phyloP scores from a whole-genome alignment of 2,797 vertebrate species.

The Odontamblyopus rebecca region DNA sequence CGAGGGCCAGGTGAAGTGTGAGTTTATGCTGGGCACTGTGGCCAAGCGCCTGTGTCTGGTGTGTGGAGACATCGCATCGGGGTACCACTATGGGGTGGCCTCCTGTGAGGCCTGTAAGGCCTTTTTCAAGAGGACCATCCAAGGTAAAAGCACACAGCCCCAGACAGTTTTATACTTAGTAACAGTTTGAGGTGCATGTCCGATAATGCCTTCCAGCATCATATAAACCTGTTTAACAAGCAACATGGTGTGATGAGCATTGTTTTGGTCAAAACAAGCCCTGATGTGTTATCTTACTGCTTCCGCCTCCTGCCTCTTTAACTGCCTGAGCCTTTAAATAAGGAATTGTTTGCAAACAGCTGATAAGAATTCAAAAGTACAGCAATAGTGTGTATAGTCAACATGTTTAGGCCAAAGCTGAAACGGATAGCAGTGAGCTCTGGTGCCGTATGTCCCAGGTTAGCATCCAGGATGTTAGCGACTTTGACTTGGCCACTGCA shows the following conservation, averaged over 20 bases:
- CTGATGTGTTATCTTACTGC: slow-evolving; percentile 44
- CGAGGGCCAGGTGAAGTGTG: slow-evolving; percentile 91
- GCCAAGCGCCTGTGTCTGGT: slow-evolving; percentile 96
- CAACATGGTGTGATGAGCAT: slow-evolving; percentile 47
- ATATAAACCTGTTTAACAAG: slow-evolving; percentile 65
- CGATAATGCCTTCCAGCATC: slow-evolving; percentile 40
- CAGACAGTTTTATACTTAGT: slow-evolving; percentile 33
- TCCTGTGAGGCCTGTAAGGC: slow-evolving; percentile 99
- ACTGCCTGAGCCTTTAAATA: slow-evolving; percentile 48
- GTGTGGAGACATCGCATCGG: slow-evolving; percentile 95
- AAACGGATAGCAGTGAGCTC: slow-evolving; percentile 38
- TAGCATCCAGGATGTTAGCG: slow-evolving; percentile 30
- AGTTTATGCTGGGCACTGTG: slow-evolving; percentile 93
- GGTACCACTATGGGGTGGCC: slow-evolving; percentile 97
- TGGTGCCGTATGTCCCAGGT: slow-evolving; percentile 22
- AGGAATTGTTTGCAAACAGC: slow-evolving; percentile 70
- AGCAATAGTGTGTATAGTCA: slow-evolving; percentile 59
- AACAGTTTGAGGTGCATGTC: slow-evolving; percentile 36
- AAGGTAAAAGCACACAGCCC: slow-evolving; percentile 79
- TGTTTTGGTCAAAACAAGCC: slow-evolving; percentile 67
- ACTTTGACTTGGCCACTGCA: slow-evolving; percentile 30
- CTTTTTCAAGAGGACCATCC: slow-evolving; percentile 99
- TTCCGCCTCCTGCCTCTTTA: slow-evolving; percentile 36
- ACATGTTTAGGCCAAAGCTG: slow-evolving; percentile 56
- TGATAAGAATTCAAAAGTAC: slow-evolving; percentile 55